Evolutionary conservation across 2,113 vertebrate genomes (phyloP).

Genomic region (Bungarus multicinctus): DNA sequence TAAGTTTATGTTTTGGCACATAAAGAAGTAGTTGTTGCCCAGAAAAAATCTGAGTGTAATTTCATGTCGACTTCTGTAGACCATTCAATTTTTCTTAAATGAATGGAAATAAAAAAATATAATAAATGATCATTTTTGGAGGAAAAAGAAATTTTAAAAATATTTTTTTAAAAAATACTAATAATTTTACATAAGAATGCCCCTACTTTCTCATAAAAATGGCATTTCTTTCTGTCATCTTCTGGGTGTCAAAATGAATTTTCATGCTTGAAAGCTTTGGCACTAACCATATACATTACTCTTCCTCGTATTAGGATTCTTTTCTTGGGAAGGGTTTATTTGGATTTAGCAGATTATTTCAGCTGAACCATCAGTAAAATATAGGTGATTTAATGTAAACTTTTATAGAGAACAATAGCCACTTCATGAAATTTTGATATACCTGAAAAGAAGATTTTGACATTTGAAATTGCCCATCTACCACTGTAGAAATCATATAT

Average conservation of each 20-base stretch:
- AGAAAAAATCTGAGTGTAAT: neutral
- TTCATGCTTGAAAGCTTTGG: slow-evolving; percentile 44
- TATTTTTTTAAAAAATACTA: slow-evolving; percentile 16
- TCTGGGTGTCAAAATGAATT: slow-evolving; percentile 30
- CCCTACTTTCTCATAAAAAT: neutral
- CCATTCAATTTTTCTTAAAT: neutral
- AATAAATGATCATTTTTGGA: slow-evolving; percentile 1
- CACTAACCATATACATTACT: slow-evolving; percentile 25
- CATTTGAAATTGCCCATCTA: slow-evolving; percentile 56
- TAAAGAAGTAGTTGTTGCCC: neutral
- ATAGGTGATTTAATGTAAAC: slow-evolving; percentile 38
- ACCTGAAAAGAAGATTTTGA: slow-evolving; percentile 54
- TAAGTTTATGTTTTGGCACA: neutral
- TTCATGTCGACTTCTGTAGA: slow-evolving; percentile 2
- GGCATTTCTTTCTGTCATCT: slow-evolving; percentile 33
- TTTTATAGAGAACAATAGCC: slow-evolving; percentile 39
- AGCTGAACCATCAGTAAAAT: slow-evolving; percentile 37
- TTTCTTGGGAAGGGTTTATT: slow-evolving; percentile 35
- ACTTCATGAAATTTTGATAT: slow-evolving; percentile 42
- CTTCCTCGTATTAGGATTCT: slow-evolving; percentile 46
- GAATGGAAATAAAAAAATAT: neutral
- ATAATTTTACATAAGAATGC: slow-evolving; percentile 26
- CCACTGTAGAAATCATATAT: slow-evolving; percentile 37
- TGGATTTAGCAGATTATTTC: slow-evolving; percentile 36
- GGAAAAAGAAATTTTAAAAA: slow-evolving; percentile 17